Evolutionary conservation across 2,888 invertebrate species (phyloP), one percentile per base, ranked within the genome.

Genomic region (Tinea trinotella): DNA sequence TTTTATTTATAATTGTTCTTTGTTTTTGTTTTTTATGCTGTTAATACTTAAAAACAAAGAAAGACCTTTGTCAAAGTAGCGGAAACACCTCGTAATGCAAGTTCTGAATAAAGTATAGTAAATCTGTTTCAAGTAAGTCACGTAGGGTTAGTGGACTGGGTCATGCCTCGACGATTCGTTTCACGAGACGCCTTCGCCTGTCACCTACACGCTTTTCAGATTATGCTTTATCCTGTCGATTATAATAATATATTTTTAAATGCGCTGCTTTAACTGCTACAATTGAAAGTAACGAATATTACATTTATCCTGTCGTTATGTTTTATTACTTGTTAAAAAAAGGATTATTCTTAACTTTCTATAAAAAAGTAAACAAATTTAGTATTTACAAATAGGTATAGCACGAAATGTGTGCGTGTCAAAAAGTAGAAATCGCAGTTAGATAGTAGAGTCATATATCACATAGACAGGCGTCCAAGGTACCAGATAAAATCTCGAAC

Each of bases 381-480:
- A 30, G 30, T 7, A 30, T 30, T 2, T 4, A 30, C 30, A 30
- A 30, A 30, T 30, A 30, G n/a, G 9, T 30, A 3, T 7, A 22
- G 3, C 22, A 35, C 15, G 13, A 40, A 12, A 40, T 40, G 40
- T 15, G 40, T 40, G n/a, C 7, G 13, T 40, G 40, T 40, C 40
- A 40, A 40, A 40, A 40, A 40, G 46, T 19, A 19, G 46, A 3
- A 18, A 46, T 46, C 46, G 46, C 46, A 7, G 2, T 46, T 19
- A 46, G 46, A 46, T 46, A 46, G 46, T 46, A 40, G 13, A 19
- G 17, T 19, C 19, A 46, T 46, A 46, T 46, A 46, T 46, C 46
- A 46, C 46, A 46, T 19, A 19, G 46, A 46, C 46, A 46, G 13
- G 40, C 40, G 40, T 40, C 19, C 46, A 17, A 46, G 19, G 46